A percentile compares a stretch with the other conserved stretches of the same genome.
Evolutionary conservation across 2,797 vertebrate genomes (phyloP).

Genomic region (Pseudochirops cupreus): DNA sequence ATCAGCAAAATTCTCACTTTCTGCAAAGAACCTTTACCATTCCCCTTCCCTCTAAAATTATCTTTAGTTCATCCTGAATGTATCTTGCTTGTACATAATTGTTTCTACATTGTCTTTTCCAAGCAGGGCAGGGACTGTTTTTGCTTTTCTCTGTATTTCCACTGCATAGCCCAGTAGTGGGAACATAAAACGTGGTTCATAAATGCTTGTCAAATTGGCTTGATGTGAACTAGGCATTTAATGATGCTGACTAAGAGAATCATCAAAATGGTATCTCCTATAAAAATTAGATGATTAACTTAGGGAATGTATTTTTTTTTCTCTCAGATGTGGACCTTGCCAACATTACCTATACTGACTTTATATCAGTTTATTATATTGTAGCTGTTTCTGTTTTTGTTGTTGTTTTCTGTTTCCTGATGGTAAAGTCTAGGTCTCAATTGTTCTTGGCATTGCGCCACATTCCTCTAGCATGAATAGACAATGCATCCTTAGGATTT

Average conservation of each 20-base stretch:
- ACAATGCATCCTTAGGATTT: background rate
- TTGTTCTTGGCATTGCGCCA: too few relatives aligned
- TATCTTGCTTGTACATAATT: background rate
- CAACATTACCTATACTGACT: background rate
- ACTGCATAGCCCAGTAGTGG: background rate
- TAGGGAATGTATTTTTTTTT: background rate
- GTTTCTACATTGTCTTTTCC: background rate
- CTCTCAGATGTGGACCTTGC: background rate
- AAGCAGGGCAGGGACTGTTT: background rate
- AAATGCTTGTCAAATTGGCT: background rate
- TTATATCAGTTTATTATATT: background rate
- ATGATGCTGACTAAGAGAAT: background rate
- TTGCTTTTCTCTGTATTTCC: background rate
- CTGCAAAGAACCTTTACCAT: background rate
- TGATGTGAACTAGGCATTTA: background rate
- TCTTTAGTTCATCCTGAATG: background rate
- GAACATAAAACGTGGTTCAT: background rate
- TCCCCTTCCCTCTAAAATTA: background rate
- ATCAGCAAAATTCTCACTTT: background rate
- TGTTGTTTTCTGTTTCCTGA: background rate
- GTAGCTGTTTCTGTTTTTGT: background rate
- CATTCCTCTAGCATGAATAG: background rate
- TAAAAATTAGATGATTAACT: background rate
- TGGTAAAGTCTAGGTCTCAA: too few relatives aligned
- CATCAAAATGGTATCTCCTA: background rate